These are phyloP conservation scores for Cotesia congregata DNA, from an alignment of 2,888 invertebrate genomes.

Conservation along the genomic window DNA sequence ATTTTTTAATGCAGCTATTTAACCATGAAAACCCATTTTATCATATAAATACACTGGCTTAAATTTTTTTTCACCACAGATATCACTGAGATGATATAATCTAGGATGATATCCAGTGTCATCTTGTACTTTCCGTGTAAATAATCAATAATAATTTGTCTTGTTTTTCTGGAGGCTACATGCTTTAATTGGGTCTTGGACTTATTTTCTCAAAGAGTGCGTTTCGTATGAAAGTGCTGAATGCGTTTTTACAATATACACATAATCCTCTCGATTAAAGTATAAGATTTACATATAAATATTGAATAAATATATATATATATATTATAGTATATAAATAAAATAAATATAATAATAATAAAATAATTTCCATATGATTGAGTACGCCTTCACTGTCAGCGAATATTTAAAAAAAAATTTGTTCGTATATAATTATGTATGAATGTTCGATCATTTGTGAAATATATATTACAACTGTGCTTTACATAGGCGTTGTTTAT, in stretches of 20 bases:
- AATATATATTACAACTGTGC: slow-evolving; percentile 72
- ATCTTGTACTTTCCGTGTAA: background rate
- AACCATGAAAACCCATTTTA: too few relatives aligned
- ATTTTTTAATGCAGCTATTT: too few relatives aligned
- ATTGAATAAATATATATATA: slow-evolving; percentile 22
- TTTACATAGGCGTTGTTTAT: slow-evolving; percentile 61
- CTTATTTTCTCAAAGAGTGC: slow-evolving; percentile 53
- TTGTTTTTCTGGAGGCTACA: slow-evolving; percentile 20
- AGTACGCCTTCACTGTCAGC: slow-evolving; percentile 47
- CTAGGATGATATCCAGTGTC: too few relatives aligned
- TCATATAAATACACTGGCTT: too few relatives aligned
- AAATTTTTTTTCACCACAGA: too few relatives aligned
- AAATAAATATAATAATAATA: slow-evolving; percentile 18
- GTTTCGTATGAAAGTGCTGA: slow-evolving; percentile 51
- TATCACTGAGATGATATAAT: too few relatives aligned
- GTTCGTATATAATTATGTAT: slow-evolving; percentile 66
- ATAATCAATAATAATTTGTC: slow-evolving; percentile 37
- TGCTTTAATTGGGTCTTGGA: slow-evolving; percentile 22
- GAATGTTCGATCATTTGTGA: slow-evolving; percentile 71
- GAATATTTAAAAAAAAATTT: slow-evolving; percentile 45
- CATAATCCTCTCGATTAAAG: slow-evolving; percentile 34
- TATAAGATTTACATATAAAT: slow-evolving; percentile 20
- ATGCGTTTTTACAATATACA: slow-evolving; percentile 32
- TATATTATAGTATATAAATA: slow-evolving; percentile 7
- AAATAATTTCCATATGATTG: slow-evolving; percentile 41